phyloP scores from a whole-genome alignment of 2,888 invertebrate species.

The Eupithecia pulchellata region DNA sequence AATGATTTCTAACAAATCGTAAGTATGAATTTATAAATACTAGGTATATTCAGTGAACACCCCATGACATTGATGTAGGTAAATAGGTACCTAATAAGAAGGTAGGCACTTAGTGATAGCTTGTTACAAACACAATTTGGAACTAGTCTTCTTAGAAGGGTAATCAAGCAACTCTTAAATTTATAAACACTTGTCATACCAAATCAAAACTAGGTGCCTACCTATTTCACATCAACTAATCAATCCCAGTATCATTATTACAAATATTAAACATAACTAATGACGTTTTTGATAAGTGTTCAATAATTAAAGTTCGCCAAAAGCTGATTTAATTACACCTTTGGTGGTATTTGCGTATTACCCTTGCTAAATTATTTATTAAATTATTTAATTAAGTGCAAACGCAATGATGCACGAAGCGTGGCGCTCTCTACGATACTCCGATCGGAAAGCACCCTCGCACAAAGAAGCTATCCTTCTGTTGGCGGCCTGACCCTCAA shows the following conservation, averaged over 20 bases:
- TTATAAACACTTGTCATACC: background rate
- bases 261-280: slow-evolving; percentile 28
- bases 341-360: slow-evolving; percentile 77
- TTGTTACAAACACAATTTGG: slow-evolving; percentile 58
- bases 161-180: slow-evolving; percentile 7
- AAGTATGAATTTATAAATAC: slow-evolving; percentile 10
- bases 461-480: slow-evolving; percentile 65
- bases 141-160: slow-evolving; percentile 31
- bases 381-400: slow-evolving; percentile 73
- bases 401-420: slow-evolving; percentile 64
- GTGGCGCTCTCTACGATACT: slow-evolving; percentile 55
- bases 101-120: slow-evolving; percentile 54
- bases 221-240: slow-evolving; percentile 52
- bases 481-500: slow-evolving; percentile 42
- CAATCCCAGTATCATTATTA: slow-evolving; percentile 56
- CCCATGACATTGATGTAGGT: slow-evolving; percentile 72
- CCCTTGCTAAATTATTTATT: slow-evolving; percentile 76
- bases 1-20: slow-evolving; percentile 38
- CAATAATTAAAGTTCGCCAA: slow-evolving; percentile 51
- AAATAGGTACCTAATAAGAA: slow-evolving; percentile 47
- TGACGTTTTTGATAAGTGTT: slow-evolving; percentile 39
- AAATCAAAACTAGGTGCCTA: slow-evolving; percentile 14
- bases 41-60: slow-evolving; percentile 43
- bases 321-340: slow-evolving; percentile 71
- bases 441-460: slow-evolving; percentile 50